These are phyloP conservation scores for Hylaea fasciaria DNA, from an alignment of 2,888 invertebrate genomes.

Conservation along the genomic window DNA sequence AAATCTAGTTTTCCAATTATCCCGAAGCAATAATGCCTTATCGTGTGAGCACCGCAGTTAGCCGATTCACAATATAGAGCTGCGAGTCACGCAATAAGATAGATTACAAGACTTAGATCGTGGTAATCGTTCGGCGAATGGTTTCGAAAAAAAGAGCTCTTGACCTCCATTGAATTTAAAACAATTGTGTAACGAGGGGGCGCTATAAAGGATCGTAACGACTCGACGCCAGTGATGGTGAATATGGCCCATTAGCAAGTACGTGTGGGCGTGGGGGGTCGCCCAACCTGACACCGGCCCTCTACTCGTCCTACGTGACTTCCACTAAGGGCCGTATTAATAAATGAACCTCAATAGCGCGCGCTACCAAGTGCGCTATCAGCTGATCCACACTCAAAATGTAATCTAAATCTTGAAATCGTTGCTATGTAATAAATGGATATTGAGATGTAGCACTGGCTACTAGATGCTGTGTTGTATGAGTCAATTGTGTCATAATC, in stretches of 20 bases:
- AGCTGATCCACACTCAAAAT: too few relatives aligned
- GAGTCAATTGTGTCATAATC: too few relatives aligned
- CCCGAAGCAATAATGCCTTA: constrained; percentile 2
- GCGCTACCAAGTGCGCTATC: too few relatives aligned
- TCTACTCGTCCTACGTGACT: constrained; percentile 44
- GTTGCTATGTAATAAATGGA: too few relatives aligned
- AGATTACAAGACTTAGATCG: constrained; percentile 25
- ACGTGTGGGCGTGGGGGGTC: constrained; percentile 70
- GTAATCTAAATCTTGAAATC: too few relatives aligned
- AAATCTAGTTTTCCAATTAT: constrained; percentile 12
- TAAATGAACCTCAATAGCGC: too few relatives aligned
- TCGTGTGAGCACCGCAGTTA: constrained; percentile 19
- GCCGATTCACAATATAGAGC: constrained; percentile 14
- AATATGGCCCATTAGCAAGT: constrained; percentile 74
- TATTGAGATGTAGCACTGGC: too few relatives aligned
- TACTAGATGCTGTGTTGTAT: too few relatives aligned
- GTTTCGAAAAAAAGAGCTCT: constrained; percentile 53
- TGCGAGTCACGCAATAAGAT: constrained; percentile 30
- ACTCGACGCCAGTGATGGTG: constrained; percentile 60
- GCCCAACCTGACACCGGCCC: constrained; percentile 42
- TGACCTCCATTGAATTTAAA: constrained; percentile 61
- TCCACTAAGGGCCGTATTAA: too few relatives aligned
- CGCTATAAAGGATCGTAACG: constrained; percentile 55
- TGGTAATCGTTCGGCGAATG: constrained; percentile 21
- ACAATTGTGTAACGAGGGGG: constrained; percentile 63